Percentiles rank a stretch among this genome's conserved stretches.
phyloP scores from a whole-genome alignment of 2,888 invertebrate species.

The Dendrolimus pini region DNA sequence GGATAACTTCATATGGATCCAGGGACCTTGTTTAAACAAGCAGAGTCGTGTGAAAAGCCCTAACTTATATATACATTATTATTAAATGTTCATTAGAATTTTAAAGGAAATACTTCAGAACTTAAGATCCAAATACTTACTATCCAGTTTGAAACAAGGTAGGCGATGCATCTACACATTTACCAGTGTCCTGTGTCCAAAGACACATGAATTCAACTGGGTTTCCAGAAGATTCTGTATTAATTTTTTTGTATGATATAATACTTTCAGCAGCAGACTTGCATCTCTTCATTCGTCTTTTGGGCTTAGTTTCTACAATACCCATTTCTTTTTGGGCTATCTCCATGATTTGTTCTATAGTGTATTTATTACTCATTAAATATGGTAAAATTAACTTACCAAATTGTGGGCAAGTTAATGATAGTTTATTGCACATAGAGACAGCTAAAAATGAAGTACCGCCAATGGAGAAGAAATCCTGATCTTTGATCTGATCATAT shows the following conservation, averaged over 20 bases:
- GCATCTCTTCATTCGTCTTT: conserved; percentile 32
- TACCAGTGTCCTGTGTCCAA: conserved; percentile 80
- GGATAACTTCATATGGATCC: no score
- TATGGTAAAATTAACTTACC: conserved; percentile 71
- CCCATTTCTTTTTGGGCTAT: conserved; percentile 38
- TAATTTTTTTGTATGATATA: conserved; percentile 19
- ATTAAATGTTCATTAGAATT: no score
- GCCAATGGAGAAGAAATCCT: conserved; percentile 78
- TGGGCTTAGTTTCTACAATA: conserved; percentile 24
- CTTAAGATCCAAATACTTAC: conserved; percentile 43
- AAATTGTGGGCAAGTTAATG: conserved; percentile 49
- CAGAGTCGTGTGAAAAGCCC: no score
- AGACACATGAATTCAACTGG: conserved; percentile 50
- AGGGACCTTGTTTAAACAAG: no score
- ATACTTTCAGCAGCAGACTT: conserved; percentile 16
- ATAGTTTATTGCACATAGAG: conserved; percentile 77
- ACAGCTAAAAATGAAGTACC: conserved; percentile 84
- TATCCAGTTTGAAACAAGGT: conserved; percentile 58
- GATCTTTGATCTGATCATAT: conserved; percentile 49
- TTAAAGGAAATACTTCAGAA: no score
- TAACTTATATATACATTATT: no score
- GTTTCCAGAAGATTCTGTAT: conserved; percentile 8
- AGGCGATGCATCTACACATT: conserved; percentile 91
- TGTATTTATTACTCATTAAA: conserved; percentile 64
- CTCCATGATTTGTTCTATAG: conserved; percentile 49